These are phyloP conservation scores for Bubo bubo DNA, from an alignment of 2,113 vertebrate genomes.

Conservation along the genomic window DNA sequence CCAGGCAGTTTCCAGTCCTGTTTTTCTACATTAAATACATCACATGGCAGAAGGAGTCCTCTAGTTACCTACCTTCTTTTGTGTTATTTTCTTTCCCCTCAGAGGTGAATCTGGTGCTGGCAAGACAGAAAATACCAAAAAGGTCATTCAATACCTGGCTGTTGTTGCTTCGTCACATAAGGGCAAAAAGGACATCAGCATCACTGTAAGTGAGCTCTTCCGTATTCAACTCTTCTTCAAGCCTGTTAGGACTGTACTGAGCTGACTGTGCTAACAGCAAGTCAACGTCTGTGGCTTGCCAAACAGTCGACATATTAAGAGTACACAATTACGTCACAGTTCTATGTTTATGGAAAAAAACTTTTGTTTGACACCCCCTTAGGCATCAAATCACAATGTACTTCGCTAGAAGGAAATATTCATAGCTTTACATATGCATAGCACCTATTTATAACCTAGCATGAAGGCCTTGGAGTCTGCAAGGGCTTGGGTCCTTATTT, in stretches of 20 bases:
- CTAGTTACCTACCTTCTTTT: background rate
- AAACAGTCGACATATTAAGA: background rate
- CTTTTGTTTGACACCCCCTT: constrained; percentile 17
- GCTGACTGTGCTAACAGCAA: background rate
- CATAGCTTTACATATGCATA: background rate
- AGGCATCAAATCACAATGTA: constrained; percentile 19
- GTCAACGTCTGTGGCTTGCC: background rate
- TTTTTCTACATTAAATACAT: background rate
- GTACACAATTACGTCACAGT: background rate
- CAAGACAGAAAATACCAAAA: constrained; percentile 96
- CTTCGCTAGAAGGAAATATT: background rate
- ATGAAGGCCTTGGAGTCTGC: background rate
- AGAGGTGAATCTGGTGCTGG: constrained; percentile 96
- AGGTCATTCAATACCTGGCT: constrained; percentile 96
- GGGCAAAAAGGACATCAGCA: constrained; percentile 91
- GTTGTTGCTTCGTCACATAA: constrained; percentile 95
- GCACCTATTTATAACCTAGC: constrained; percentile 22
- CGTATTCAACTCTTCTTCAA: background rate
- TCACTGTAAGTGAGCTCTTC: constrained; percentile 81
- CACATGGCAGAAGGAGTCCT: background rate
- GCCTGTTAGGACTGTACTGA: background rate
- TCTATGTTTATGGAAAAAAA: constrained; percentile 42
- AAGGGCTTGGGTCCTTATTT: background rate
- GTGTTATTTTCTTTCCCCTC: constrained; percentile 12
- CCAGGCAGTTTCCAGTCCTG: background rate